These are phyloP conservation scores for Chaetorhynchus papuensis DNA, from an alignment of 2,113 vertebrate genomes.

Conservation along the genomic window DNA sequence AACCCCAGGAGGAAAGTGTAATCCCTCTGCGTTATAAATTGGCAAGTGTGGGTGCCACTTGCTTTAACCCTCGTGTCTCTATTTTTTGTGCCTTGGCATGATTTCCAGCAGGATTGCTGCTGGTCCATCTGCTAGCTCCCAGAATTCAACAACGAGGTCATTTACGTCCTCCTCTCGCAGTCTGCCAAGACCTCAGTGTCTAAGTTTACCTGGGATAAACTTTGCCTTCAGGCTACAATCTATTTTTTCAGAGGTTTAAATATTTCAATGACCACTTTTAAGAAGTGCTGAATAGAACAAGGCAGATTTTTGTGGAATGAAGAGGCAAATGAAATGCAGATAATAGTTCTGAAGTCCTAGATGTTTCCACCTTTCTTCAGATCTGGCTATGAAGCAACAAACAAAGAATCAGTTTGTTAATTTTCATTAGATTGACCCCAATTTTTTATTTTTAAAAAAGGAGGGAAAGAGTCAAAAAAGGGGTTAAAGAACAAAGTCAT, in stretches of 20 bases:
- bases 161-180: background rate
- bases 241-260: background rate
- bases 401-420: background rate
- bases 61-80: background rate
- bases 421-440: background rate
- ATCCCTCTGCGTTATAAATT: background rate
- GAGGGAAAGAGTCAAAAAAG: background rate
- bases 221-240: background rate
- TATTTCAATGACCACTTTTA: background rate
- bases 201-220: background rate
- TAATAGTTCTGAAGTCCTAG: background rate
- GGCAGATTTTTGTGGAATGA: background rate
- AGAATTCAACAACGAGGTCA: background rate
- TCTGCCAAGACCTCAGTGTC: background rate
- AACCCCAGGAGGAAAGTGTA: background rate
- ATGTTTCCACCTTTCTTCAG: background rate
- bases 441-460: background rate
- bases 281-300: background rate
- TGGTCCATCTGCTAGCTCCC: background rate
- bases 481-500: background rate
- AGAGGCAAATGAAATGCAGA: background rate
- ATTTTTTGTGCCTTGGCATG: background rate
- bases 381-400: background rate
- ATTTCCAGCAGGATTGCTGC: background rate
- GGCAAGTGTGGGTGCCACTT: fast-evolving